Evolutionary conservation across 1,140 invertebrate genomes (phyloP).

Genomic region (Limonius californicus): DNA sequence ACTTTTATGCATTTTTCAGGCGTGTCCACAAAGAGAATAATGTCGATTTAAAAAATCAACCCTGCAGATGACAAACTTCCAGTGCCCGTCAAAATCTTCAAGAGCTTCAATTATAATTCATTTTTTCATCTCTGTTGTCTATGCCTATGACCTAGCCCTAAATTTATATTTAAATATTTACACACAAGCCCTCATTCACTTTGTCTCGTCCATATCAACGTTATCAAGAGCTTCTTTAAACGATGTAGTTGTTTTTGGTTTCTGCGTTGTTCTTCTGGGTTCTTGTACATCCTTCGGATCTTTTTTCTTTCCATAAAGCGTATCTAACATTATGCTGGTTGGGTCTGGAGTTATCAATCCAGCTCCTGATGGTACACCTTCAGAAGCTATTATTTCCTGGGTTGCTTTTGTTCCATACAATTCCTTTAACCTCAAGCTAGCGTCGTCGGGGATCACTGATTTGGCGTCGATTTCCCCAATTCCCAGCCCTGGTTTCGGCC

Average conservation of each 20-base stretch:
- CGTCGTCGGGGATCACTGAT: conserved; percentile 37
- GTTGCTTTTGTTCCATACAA: background rate
- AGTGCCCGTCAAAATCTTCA: no score
- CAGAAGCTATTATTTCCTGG: no score
- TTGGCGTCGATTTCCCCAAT: conserved; percentile 45
- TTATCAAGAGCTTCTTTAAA: conserved; percentile 16
- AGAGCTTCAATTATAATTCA: no score
- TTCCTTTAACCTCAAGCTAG: background rate
- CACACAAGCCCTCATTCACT: background rate
- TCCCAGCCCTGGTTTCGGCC: conserved; percentile 35
- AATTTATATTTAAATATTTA: no score
- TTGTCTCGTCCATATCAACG: conserved; percentile 9
- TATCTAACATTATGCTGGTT: background rate
- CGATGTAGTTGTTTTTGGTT: background rate
- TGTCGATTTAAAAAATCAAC: no score
- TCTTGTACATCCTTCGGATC: no score
- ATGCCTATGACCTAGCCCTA: no score
- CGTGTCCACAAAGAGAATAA: no score
- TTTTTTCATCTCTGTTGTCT: no score
- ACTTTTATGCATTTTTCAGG: no score
- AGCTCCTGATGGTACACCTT: no score
- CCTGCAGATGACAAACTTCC: no score
- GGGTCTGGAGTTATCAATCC: conserved; percentile 38
- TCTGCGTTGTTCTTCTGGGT: background rate
- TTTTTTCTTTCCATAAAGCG: background rate